Base-by-base conservation (phyloP, 2,888 invertebrate genomes). In the Drosophila putrida region DNA sequence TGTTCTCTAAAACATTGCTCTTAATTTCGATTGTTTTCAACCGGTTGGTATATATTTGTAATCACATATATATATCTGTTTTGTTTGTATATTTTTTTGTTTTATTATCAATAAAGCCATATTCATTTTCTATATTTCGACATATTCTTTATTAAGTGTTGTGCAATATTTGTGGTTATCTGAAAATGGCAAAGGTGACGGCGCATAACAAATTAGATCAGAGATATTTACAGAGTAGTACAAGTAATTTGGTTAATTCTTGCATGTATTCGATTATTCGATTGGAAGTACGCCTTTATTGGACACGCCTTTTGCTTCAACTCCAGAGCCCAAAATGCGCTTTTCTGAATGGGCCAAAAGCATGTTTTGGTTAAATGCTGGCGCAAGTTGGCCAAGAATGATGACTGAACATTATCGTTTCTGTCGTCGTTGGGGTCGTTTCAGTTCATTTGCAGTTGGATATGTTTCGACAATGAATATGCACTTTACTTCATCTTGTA, bases 341-440 rank as follows among this genome's bases (percentile, higher is more conserved):
- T 46, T 46, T 57, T n/a, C 41, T 53, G 54, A 36, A 36, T 44
- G 44, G 61, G 38, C 46, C 20, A 46, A 54, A 55, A 53, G 43
- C 41, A 43, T 35, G 25, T 43, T 43, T 43, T 20, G 33, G 25
- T 13, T 55, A 15, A 39, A n/a, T 47, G 20, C 15, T 46, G 39
- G 13, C 33, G 60, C 43, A 43, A 57, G 43, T 75, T 60, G 65
- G 65, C 60, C 31, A 50, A 78, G 68, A 83, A 80, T 53, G 75
- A 83, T 82, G 88, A 87, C 88, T 66, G 72, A 27, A 55, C 88
- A 78, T 25, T 44, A 55, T 36, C 13, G 35, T 46, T 4, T 35
- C 11, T 15, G 20, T 43, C 33, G 44, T 36, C 36, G 44, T 25
- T 73, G 55, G 31, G 49, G 43, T 62, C 71, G 70, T 35, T 50